phyloP scores from a whole-genome alignment of 2,113 vertebrate genomes.

The Ciconia maguari region DNA sequence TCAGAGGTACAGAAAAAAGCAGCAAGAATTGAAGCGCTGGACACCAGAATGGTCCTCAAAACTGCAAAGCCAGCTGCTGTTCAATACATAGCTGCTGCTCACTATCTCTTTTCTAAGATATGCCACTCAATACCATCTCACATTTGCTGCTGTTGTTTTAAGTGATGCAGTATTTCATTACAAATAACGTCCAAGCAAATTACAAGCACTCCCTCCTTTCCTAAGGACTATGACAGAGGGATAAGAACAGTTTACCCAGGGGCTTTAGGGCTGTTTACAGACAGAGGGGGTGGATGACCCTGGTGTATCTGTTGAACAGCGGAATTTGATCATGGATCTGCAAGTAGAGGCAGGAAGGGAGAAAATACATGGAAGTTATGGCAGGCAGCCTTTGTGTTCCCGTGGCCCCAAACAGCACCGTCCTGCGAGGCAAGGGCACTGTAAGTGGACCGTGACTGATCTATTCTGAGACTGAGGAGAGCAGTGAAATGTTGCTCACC shows the following conservation, averaged over 20 bases:
- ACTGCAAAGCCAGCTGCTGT: background rate
- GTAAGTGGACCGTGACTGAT: accelerated
- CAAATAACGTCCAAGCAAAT: background rate
- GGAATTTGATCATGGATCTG: background rate
- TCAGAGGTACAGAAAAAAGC: background rate
- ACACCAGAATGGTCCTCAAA: background rate
- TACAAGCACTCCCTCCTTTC: background rate
- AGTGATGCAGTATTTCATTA: background rate
- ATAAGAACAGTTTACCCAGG: background rate
- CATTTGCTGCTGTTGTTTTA: background rate
- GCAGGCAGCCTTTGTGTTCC: background rate
- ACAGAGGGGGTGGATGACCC: background rate
- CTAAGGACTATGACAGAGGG: background rate
- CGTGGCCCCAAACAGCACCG: accelerated
- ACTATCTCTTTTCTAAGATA: background rate
- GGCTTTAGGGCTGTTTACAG: background rate
- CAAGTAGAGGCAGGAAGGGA: background rate
- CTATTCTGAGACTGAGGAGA: accelerated
- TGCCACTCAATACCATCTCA: background rate
- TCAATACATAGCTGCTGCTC: background rate
- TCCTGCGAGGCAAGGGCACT: background rate
- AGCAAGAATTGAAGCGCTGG: background rate
- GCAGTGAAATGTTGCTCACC: background rate
- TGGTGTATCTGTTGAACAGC: background rate
- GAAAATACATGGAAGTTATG: background rate